Evolutionary conservation across 2,113 vertebrate genomes (phyloP).

Genomic region (Leuciscus idus): DNA sequence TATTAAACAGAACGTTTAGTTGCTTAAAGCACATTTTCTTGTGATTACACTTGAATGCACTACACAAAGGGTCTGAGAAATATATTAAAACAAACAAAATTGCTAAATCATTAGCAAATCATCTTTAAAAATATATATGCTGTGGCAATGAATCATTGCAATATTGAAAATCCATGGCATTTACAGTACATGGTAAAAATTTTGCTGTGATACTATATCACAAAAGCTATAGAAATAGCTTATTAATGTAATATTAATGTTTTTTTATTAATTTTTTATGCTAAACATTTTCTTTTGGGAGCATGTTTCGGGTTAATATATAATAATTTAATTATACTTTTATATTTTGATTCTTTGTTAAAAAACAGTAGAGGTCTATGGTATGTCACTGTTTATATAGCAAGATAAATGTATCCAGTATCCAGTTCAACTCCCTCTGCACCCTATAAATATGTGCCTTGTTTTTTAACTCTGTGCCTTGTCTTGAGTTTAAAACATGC

Average conservation of each 20-base stretch:
- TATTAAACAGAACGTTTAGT: background rate
- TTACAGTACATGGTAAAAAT: too few relatives aligned
- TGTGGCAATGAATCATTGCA: background rate
- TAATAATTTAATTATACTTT: background rate
- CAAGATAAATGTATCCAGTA: constrained; percentile 13
- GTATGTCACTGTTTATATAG: background rate
- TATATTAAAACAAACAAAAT: background rate
- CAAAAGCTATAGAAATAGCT: too few relatives aligned
- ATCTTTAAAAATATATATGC: background rate
- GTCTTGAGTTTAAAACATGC: constrained; percentile 49
- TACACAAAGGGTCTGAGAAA: background rate
- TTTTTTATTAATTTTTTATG: too few relatives aligned
- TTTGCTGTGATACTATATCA: background rate
- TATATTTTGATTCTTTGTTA: background rate
- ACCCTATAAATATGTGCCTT: background rate
- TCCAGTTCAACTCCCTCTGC: background rate
- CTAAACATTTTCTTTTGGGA: background rate
- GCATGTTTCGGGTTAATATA: background rate
- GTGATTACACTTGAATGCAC: background rate
- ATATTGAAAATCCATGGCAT: background rate
- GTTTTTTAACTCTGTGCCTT: constrained; percentile 33
- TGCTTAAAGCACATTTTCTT: background rate
- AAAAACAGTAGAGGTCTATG: background rate
- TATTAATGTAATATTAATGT: too few relatives aligned
- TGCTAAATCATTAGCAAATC: background rate